These are phyloP conservation scores for Campylorhamphus procurvoides DNA, from an alignment of 2,113 vertebrate genomes.

Conservation along the genomic window DNA sequence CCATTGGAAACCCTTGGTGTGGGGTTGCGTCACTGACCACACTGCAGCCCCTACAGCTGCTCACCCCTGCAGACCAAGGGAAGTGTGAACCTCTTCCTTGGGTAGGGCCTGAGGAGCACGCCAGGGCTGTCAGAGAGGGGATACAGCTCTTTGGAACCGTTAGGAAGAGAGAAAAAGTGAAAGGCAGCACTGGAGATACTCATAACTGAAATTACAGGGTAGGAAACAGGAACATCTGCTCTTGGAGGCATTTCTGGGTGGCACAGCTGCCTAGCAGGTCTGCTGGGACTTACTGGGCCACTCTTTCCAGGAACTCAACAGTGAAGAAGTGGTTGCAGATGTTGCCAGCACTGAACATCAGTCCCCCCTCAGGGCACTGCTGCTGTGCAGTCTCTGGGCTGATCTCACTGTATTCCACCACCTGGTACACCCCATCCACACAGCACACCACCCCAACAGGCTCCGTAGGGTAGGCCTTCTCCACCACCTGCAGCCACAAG, in stretches of 20 bases:
- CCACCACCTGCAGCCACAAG: slow-evolving; percentile 84
- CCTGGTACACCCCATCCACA: slow-evolving; percentile 84
- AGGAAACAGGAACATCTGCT: neutral
- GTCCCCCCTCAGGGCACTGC: slow-evolving; percentile 65
- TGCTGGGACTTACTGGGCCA: slow-evolving; percentile 79
- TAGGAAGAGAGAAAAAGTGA: neutral
- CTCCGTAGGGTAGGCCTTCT: slow-evolving; percentile 85
- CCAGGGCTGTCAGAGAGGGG: neutral
- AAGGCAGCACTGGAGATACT: neutral
- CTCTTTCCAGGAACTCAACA: slow-evolving; percentile 80
- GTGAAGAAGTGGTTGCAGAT: slow-evolving; percentile 98
- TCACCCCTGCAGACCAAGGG: neutral
- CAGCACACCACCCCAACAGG: slow-evolving; percentile 92
- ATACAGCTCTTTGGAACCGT: neutral
- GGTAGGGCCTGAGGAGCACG: neutral
- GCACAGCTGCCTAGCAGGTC: neutral
- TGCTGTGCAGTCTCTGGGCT: slow-evolving; percentile 73
- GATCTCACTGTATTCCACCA: slow-evolving; percentile 96
- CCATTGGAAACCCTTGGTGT: neutral
- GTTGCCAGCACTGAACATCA: slow-evolving; percentile 86
- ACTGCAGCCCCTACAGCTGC: neutral
- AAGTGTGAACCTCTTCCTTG: neutral
- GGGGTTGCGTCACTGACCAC: neutral
- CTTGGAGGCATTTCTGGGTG: neutral
- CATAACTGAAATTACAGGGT: neutral